Conservation (phyloP, 2,888 invertebrate genomes). For the Drosophila mimica region DNA sequence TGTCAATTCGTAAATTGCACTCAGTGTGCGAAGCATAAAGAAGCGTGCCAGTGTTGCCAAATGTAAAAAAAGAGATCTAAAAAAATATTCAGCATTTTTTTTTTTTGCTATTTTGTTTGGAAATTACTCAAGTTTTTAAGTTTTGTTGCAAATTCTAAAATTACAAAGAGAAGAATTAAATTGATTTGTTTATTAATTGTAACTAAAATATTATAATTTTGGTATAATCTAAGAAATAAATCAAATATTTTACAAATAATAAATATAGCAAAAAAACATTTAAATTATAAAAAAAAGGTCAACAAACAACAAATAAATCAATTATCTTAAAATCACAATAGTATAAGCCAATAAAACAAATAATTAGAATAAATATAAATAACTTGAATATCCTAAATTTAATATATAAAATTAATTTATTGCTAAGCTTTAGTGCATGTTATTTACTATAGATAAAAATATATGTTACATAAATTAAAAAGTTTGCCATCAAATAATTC, state of each 20-base stretch:
- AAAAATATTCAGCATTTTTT: background rate
- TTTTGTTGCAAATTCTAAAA: background rate
- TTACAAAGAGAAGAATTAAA: background rate
- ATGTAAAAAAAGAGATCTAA: background rate
- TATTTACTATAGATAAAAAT: background rate
- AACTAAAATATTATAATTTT: background rate
- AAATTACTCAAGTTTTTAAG: background rate
- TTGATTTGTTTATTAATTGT: background rate
- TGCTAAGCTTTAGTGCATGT: background rate
- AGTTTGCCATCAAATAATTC: background rate
- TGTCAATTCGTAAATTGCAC: slow-evolving; percentile 74
- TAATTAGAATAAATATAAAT: background rate
- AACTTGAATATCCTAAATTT: background rate
- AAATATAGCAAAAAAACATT: background rate
- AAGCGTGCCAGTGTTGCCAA: slow-evolving; percentile 58
- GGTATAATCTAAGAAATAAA: background rate
- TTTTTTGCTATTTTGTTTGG: background rate
- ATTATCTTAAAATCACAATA: background rate
- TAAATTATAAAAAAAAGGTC: fast-evolving
- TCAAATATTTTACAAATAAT: background rate
- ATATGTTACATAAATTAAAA: background rate
- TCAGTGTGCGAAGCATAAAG: slow-evolving; percentile 62
- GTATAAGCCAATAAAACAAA: background rate
- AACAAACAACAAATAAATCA: background rate
- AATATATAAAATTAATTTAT: background rate